Conservation (phyloP, 2,888 invertebrate species). For the Leptinotarsa peninsularis region DNA sequence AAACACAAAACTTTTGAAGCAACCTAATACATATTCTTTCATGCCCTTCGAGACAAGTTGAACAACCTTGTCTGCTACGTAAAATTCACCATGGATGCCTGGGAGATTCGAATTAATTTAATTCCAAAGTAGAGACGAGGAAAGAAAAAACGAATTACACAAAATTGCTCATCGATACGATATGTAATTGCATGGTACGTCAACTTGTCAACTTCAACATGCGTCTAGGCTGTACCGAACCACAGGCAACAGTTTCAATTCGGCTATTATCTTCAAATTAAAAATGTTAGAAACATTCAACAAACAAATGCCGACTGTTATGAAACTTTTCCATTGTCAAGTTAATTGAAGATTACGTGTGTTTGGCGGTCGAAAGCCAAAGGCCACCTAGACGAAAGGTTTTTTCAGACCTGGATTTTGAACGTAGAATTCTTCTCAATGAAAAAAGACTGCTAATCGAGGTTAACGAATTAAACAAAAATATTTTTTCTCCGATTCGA, state of each 20-base stretch:
- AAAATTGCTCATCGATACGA: slow-evolving; percentile 39
- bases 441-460: too few species aligned
- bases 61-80: background rate
- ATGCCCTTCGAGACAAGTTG: background rate
- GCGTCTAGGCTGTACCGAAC: slow-evolving; percentile 11
- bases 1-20: too few species aligned
- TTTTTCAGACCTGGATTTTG: background rate
- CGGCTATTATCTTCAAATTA: slow-evolving; percentile 25
- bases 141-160: slow-evolving; percentile 36
- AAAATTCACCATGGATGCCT: background rate
- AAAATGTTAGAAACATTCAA: slow-evolving; percentile 11
- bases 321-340: slow-evolving; percentile 11
- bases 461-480: too few species aligned
- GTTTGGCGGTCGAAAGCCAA: slow-evolving; percentile 3
- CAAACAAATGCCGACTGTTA: slow-evolving; percentile 26
- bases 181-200: slow-evolving; percentile 40
- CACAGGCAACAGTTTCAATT: slow-evolving; percentile 13
- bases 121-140: background rate
- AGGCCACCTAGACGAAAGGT: background rate
- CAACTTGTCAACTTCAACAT: slow-evolving; percentile 40
- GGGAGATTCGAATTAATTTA: slow-evolving; percentile 4
- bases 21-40: too few species aligned
- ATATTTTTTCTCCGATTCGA: too few species aligned
- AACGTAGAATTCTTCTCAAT: too few species aligned
- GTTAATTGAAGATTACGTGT: slow-evolving; percentile 3